Base-by-base conservation (phyloP, 2,797 vertebrate genomes). In the Crocodylus rhombifer region DNA sequence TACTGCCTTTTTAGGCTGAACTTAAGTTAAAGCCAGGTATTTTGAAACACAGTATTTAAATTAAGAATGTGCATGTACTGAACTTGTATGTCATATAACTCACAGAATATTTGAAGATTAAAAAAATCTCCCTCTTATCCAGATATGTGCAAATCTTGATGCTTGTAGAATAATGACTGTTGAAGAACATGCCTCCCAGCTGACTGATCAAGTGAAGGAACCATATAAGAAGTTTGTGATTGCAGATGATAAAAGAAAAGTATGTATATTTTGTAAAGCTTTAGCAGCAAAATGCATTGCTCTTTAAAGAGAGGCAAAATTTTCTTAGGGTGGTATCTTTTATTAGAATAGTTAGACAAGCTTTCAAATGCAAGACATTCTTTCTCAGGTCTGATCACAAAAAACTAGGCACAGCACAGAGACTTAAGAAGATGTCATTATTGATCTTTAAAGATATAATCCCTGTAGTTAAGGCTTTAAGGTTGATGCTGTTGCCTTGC, bases 121-220 rank as follows among this genome's bases (percentile, higher is more conserved):
- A 87, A 71, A 85, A 91, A 91, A 57, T 28, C 73, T 17, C 94
- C 55, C n/a, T n/a, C 91, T 92, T 97, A 90, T 94, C 94, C 91
- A 99, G 99, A 99, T 99, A 89, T 99, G 99, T 96, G 99, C 99
- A 87, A 99, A 99, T 97, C 97, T 99, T 94, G 99, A 99, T 89
- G 99, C 99, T 30, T 97, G 79, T 89, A 98, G 97, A 93, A 99
- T 99, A 94, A 99, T 99, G 98, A 99, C 98, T 13, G 97, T 98
- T 75, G 94, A 96, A 89, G 95, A 97, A 85, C 92, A 98, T 79
- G 84, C 60, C 4, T 5, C 5, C 23, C 96, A 97, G 25, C 89
- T 98, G 16, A 97, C 97, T 63, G 80, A 97, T 10, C 97, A 98
- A 84, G 98, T 98, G 91, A 99, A 98, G 86, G 98, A 98, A 2